Conservation (phyloP, 1,140 invertebrate species). For the Apis cerana region DNA sequence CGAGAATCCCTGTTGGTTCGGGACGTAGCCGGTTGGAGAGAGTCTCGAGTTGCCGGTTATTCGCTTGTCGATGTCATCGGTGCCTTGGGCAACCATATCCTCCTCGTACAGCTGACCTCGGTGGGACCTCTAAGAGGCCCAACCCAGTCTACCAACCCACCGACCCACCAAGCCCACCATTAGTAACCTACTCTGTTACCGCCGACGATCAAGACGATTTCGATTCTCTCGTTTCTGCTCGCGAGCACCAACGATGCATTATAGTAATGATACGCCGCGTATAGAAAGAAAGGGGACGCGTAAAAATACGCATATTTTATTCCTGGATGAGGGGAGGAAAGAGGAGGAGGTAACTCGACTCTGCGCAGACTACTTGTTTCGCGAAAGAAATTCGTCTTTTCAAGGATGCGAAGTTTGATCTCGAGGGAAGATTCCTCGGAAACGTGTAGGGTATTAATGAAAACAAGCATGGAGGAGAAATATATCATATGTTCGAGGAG, state of each 20-base stretch:
- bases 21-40: constrained; percentile 33
- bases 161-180: constrained; percentile 75
- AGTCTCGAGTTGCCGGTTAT: constrained; percentile 67
- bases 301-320: constrained; percentile 62
- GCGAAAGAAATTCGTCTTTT: background rate
- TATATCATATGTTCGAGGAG: too few species aligned
- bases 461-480: too few species aligned
- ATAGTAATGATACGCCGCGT: constrained; percentile 65
- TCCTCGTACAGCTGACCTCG: constrained; percentile 75
- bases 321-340: background rate
- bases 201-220: constrained; percentile 66
- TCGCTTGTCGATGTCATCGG: constrained; percentile 79
- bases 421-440: too few species aligned
- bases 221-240: constrained; percentile 63
- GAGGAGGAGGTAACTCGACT: background rate
- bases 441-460: too few species aligned
- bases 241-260: constrained; percentile 65
- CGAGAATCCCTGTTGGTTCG: constrained; percentile 23
- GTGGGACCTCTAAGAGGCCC: constrained; percentile 77
- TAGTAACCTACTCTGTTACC: constrained; percentile 69
- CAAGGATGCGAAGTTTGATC: background rate
- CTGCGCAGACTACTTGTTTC: constrained; percentile 31
- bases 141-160: constrained; percentile 73
- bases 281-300: constrained; percentile 43
- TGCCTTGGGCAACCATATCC: constrained; percentile 77